Evolutionary conservation across 2,797 vertebrate species (phyloP).

Genomic region (Poecilia gillii): DNA sequence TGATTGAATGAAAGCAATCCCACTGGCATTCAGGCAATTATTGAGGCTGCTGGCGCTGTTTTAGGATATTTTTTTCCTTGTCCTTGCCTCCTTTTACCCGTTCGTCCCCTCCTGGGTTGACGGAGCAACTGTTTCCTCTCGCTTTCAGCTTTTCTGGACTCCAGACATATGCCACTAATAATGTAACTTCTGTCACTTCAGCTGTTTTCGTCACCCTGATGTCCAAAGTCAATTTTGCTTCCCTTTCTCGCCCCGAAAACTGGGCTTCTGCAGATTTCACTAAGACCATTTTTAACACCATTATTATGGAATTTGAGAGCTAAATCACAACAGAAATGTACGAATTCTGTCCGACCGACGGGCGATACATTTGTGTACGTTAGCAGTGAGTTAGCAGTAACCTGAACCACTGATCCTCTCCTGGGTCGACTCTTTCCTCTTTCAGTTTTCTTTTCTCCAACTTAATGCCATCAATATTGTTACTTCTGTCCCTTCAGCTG

Average conservation of each 20-base stretch:
- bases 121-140: conserved; percentile 47
- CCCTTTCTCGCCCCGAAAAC: background rate
- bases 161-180: conserved; percentile 81
- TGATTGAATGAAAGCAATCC: conserved; percentile 79
- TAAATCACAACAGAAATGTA: background rate
- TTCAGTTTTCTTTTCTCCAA: too few species aligned
- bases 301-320: background rate
- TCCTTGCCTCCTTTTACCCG: conserved; percentile 34
- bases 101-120: conserved; percentile 47
- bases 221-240: conserved; percentile 32
- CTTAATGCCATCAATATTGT: too few species aligned
- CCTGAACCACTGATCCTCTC: too few species aligned
- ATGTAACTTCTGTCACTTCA: conserved; percentile 81
- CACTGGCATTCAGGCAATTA: conserved; percentile 79
- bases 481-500: too few species aligned
- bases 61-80: conserved; percentile 46
- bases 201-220: conserved; percentile 68
- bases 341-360: too few species aligned
- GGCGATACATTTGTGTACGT: too few species aligned
- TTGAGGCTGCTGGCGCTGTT: conserved; percentile 72
- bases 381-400: too few species aligned
- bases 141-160: conserved; percentile 52
- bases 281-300: background rate
- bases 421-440: too few species aligned
- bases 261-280: background rate